These are phyloP conservation scores for Herpetotheres cachinnans DNA, from an alignment of 2,113 vertebrate species.

Conservation along the genomic window DNA sequence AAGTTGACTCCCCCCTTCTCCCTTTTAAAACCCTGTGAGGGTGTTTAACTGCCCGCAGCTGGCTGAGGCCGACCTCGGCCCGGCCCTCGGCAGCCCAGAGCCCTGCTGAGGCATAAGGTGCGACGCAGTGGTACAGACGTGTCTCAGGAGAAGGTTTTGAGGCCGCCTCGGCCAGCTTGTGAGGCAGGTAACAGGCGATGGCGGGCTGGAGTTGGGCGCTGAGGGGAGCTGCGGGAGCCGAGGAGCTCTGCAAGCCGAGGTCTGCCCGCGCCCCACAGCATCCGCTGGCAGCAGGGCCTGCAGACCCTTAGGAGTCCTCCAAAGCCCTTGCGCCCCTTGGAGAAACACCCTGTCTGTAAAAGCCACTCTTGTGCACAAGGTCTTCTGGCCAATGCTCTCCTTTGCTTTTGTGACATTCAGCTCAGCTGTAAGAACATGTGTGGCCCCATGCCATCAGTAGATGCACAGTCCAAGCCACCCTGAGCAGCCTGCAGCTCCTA, in stretches of 20 bases:
- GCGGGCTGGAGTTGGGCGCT: not conserved
- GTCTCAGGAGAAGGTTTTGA: not conserved
- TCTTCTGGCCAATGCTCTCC: accelerated
- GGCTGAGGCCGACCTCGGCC: not conserved
- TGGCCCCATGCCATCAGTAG: not conserved
- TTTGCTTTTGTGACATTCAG: not conserved
- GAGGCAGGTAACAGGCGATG: not conserved
- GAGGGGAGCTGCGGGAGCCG: not conserved
- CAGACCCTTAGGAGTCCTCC: not conserved
- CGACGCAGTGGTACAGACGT: not conserved
- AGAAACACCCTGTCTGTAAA: not conserved
- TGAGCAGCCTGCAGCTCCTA: not conserved
- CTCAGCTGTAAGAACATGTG: not conserved
- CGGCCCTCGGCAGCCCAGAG: not conserved
- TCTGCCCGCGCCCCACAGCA: not conserved
- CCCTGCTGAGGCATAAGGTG: not conserved
- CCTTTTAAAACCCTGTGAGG: too few species aligned
- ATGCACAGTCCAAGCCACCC: not conserved
- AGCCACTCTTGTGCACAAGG: accelerated
- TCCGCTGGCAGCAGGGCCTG: not conserved
- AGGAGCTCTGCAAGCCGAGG: not conserved
- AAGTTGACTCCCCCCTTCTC: accelerated
- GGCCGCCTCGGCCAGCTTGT: not conserved
- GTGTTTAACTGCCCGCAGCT: not conserved
- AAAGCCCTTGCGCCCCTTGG: accelerated